Base-by-base conservation (phyloP, 1,140 invertebrate species). In the Cydia splendana region DNA sequence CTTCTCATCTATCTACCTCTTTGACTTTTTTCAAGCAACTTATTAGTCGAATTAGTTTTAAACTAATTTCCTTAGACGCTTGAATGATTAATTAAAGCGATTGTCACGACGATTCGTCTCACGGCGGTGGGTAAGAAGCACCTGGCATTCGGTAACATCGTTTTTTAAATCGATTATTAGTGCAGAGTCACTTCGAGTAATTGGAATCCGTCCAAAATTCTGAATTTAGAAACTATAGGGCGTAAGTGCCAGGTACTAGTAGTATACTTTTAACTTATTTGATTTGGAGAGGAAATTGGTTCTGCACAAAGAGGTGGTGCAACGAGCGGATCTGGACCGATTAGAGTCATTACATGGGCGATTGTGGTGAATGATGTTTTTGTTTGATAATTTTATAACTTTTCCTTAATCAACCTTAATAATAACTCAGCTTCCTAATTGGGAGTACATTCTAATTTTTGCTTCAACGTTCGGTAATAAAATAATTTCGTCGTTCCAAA, bases 61-160 rank as follows among this genome's bases (percentile, higher is more conserved):
- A 79, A 75, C 28, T 76, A 82, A 87, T 84, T 85, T 82, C 81
- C 83, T 78, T 83, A 85, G 79, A 81, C 81, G 78, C 80, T 80
- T 87, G 82, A 89, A 87, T 87, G 88, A 91, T 91, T 90, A 91
- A 91, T 91, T 91, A 91, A 87, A 78, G 78, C 84, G 81, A 88
- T 91, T 89, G 87, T 87, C 86, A 90, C 84, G 80, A 79, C 80
- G 81, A 88, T 92, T 89, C 84, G 87, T 79, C 83, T 78, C 88
- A 79, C 86, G 78, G 82, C 77, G 90, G 86, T 84, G 85, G 90
- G 87, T 81, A 78, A 80, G 85, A 80, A 79, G 85, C 87, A 88
- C 87, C 87, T 88, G 86, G 80, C 79, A 79, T 77, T 81, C 71
- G 30, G 67, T 71, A 42, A 75, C 53, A 30, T 84, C 78, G 84